Evolutionary conservation across 2,797 vertebrate species (phyloP).

Genomic region (Discoglossus pictus): DNA sequence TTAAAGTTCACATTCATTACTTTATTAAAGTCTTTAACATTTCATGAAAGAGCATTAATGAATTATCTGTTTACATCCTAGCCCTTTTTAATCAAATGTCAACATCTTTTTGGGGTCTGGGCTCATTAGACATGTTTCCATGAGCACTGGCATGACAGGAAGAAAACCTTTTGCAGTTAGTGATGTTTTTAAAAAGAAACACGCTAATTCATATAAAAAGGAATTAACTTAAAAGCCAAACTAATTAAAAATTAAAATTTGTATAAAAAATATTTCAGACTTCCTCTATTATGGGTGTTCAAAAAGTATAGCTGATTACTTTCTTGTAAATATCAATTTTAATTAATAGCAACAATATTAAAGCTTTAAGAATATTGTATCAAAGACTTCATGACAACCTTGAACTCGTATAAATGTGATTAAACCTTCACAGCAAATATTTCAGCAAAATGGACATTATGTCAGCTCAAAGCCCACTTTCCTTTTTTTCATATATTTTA

Average conservation of each 20-base stretch:
- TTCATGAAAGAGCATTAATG: slow-evolving; percentile 50
- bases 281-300: slow-evolving; percentile 35
- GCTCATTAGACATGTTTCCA: slow-evolving; percentile 48
- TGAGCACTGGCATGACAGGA: slow-evolving; percentile 34
- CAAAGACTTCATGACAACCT: slow-evolving; percentile 23
- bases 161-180: slow-evolving; percentile 35
- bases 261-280: slow-evolving; percentile 33
- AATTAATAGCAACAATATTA: slow-evolving; percentile 42
- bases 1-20: slow-evolving; percentile 52
- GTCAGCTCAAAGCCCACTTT: neutral
- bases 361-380: slow-evolving; percentile 31
- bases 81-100: slow-evolving; percentile 52
- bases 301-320: slow-evolving; percentile 37
- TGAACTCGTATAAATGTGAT: slow-evolving; percentile 25
- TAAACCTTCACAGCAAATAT: slow-evolving; percentile 10
- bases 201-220: slow-evolving; percentile 28
- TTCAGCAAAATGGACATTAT: slow-evolving; percentile 12
- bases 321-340: slow-evolving; percentile 51
- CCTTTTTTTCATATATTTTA: slow-evolving; percentile 11
- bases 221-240: slow-evolving; percentile 30
- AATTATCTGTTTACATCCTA: slow-evolving; percentile 52
- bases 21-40: slow-evolving; percentile 52
- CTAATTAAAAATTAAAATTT: slow-evolving; percentile 8
- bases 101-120: slow-evolving; percentile 51
- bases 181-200: slow-evolving; percentile 35